Conservation (phyloP, 2,888 invertebrate species). For the Falcaria lacertinaria region DNA sequence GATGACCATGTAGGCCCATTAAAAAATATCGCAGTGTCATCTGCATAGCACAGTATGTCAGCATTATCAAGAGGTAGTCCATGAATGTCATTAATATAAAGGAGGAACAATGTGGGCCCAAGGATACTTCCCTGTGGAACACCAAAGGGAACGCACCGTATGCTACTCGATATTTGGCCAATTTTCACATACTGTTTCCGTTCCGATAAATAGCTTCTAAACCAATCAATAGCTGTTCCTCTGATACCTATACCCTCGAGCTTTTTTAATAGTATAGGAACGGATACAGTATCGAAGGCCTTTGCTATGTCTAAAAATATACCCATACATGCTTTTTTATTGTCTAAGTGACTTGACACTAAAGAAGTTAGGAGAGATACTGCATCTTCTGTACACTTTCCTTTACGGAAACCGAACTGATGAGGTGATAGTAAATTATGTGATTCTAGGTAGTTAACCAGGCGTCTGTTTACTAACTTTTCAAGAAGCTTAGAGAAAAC, state of each 20-base stretch:
- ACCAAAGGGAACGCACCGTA: no score
- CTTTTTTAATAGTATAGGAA: slow-evolving; percentile 9
- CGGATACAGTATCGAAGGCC: slow-evolving; percentile 11
- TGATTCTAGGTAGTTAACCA: slow-evolving; percentile 5
- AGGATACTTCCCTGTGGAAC: not conserved
- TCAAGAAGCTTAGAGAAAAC: not conserved
- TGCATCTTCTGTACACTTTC: slow-evolving; percentile 6
- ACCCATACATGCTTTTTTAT: not conserved
- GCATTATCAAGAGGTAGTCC: not conserved
- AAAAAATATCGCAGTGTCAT: not conserved
- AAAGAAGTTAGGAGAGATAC: not conserved
- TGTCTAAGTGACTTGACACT: not conserved
- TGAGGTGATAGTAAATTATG: not conserved
- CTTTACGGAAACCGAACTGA: slow-evolving; percentile 10
- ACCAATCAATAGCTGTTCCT: slow-evolving; percentile 7
- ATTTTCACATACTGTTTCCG: no score
- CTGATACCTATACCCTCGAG: slow-evolving; percentile 8
- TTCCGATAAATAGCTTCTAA: slow-evolving; percentile 7
- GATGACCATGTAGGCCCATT: not conserved
- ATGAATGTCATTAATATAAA: not conserved
- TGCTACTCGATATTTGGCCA: no score
- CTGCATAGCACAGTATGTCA: not conserved
- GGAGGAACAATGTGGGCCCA: not conserved
- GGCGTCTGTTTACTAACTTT: not conserved
- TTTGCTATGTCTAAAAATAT: slow-evolving; percentile 6